A percentile compares a stretch with the other conserved stretches of the same genome.
Evolutionary conservation across 2,797 vertebrate genomes (phyloP).

Genomic region (Luscinia luscinia): DNA sequence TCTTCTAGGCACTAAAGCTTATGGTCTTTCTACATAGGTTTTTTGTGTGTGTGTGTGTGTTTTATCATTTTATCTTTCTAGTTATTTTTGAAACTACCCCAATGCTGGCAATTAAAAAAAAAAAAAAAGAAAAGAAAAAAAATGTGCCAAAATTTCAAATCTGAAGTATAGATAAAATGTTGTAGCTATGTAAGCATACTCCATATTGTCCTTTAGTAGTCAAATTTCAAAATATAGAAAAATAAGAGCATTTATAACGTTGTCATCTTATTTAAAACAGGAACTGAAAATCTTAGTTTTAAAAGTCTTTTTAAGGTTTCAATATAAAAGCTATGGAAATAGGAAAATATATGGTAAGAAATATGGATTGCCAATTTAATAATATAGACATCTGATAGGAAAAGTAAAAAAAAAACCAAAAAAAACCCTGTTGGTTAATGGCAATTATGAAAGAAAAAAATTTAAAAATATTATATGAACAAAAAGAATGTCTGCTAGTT

Average conservation of each 20-base stretch:
- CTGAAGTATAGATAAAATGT: neutral
- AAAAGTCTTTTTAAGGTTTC: neutral
- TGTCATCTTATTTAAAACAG: neutral
- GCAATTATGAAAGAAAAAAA: neutral
- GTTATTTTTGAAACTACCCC: neutral
- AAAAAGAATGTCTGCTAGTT: neutral
- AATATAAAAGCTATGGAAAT: neutral
- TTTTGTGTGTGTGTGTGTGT: neutral
- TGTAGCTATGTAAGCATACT: neutral
- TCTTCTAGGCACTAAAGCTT: neutral
- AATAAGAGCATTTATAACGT: neutral
- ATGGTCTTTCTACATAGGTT: neutral
- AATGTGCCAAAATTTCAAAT: neutral
- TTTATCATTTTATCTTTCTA: neutral
- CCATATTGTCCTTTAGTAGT: fast-evolving
- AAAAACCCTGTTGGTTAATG: neutral
- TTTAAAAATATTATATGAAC: neutral
- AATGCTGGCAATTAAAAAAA: neutral
- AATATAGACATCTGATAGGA: neutral
- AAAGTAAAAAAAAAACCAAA: neutral
- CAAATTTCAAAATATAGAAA: neutral
- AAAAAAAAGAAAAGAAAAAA: neutral
- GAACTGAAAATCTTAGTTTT: neutral
- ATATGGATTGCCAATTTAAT: neutral
- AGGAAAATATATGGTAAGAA: neutral